These are phyloP conservation scores for Taenioides sp. DNA, from an alignment of 2,797 vertebrate species.

Conservation along the genomic window DNA sequence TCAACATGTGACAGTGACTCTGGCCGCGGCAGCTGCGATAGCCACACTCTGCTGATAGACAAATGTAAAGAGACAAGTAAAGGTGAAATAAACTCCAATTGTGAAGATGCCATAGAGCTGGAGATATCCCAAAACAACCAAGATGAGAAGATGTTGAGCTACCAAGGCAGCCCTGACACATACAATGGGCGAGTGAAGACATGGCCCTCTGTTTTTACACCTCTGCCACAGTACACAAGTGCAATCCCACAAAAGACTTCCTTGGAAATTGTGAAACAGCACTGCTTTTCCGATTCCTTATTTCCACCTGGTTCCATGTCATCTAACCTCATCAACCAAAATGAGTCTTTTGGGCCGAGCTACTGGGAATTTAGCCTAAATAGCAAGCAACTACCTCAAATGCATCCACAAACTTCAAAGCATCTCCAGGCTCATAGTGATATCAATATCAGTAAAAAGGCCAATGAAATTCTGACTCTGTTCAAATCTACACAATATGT, in stretches of 20 bases:
- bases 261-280: constrained; percentile 58
- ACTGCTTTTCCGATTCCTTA: constrained; percentile 70
- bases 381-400: constrained; percentile 28
- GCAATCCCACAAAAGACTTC: constrained; percentile 40
- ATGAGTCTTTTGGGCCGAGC: constrained; percentile 17
- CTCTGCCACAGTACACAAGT: constrained; percentile 52
- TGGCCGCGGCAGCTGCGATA: constrained; percentile 90
- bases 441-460: constrained; percentile 39
- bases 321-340: constrained; percentile 22
- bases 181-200: constrained; percentile 72
- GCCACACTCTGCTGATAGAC: constrained; percentile 85
- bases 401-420: constrained; percentile 19
- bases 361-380: constrained; percentile 36
- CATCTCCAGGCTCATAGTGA: constrained; percentile 52
- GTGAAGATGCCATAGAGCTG: constrained; percentile 14
- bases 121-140: constrained; percentile 23
- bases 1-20: constrained; percentile 85
- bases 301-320: constrained; percentile 26
- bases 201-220: constrained; percentile 77
- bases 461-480: constrained; percentile 23
- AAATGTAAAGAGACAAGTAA: constrained; percentile 71
- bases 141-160: constrained; percentile 15
- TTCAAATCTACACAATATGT: constrained; percentile 81
- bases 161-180: constrained; percentile 39
- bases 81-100: constrained; percentile 21